A percentile compares a stretch with the other conserved stretches of the same genome.
phyloP scores from a whole-genome alignment of 2,797 vertebrate genomes.

The Bovichtus diacanthus region DNA sequence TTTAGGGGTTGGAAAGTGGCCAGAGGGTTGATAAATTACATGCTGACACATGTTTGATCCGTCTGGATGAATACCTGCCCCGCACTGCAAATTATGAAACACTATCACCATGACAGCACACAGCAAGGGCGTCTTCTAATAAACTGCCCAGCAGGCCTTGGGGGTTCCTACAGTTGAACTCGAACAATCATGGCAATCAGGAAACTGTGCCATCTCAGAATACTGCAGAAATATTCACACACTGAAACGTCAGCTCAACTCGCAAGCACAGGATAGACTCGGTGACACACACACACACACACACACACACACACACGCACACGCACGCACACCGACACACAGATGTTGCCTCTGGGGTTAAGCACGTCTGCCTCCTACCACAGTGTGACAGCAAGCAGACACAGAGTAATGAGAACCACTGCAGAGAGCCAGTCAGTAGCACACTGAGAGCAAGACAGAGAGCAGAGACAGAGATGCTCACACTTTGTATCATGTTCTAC shows the following conservation, averaged over 20 bases:
- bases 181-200: conserved; percentile 42
- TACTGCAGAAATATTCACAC: conserved; percentile 24
- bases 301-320: conserved; percentile 53
- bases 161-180: conserved; percentile 55
- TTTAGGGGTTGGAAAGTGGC: conserved; percentile 51
- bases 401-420: conserved; percentile 79
- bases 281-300: conserved; percentile 38
- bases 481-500: conserved; percentile 59
- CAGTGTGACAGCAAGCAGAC: conserved; percentile 78
- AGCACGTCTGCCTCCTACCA: conserved; percentile 69
- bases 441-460: conserved; percentile 60
- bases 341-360: conserved; percentile 74
- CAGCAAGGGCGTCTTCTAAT: conserved; percentile 64
- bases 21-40: conserved; percentile 61
- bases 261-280: conserved; percentile 10
- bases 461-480: conserved; percentile 59
- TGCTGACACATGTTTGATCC: conserved; percentile 67
- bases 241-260: conserved; percentile 15
- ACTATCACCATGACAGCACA: conserved; percentile 58
- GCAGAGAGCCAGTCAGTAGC: conserved; percentile 73
- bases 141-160: conserved; percentile 80
- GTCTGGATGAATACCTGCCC: conserved; percentile 62
- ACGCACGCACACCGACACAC: conserved; percentile 23
- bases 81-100: conserved; percentile 71
- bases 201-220: conserved; percentile 43